A percentile compares a stretch with the other conserved stretches of the same genome.
Conservation (phyloP, 2,888 invertebrate species). For the Ornithoptera priamus region DNA sequence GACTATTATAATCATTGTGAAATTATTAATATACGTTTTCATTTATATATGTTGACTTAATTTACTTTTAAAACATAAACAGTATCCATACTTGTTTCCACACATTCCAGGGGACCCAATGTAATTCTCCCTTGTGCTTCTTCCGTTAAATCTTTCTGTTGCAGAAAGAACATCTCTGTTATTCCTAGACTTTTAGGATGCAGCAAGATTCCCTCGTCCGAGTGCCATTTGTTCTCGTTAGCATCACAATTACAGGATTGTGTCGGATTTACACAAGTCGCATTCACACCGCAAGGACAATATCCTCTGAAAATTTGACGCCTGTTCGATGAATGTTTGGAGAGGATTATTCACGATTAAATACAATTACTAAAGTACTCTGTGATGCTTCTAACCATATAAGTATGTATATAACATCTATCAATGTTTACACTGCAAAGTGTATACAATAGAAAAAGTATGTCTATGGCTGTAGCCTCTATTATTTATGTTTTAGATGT, state of each 20-base stretch:
- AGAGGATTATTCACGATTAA: slow-evolving; percentile 14
- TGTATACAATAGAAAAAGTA: too few relatives aligned
- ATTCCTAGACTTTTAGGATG: slow-evolving; percentile 91
- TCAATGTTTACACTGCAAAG: too few relatives aligned
- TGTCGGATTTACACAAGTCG: slow-evolving; percentile 89
- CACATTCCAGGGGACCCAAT: slow-evolving; percentile 94
- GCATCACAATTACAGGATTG: slow-evolving; percentile 96
- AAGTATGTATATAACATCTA: too few relatives aligned
- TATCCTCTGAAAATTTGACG: slow-evolving; percentile 79
- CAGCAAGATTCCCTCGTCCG: slow-evolving; percentile 92
- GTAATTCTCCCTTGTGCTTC: slow-evolving; percentile 93
- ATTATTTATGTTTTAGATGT: too few relatives aligned
- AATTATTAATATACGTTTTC: background rate
- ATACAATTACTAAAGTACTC: background rate
- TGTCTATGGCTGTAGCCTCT: too few relatives aligned
- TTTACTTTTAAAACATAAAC: background rate
- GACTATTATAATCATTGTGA: background rate
- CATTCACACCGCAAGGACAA: slow-evolving; percentile 87
- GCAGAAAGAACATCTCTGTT: slow-evolving; percentile 93
- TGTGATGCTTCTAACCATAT: background rate
- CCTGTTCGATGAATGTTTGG: slow-evolving; percentile 29
- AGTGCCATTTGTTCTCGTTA: slow-evolving; percentile 91
- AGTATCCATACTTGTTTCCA: slow-evolving; percentile 91
- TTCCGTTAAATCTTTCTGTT: slow-evolving; percentile 89
- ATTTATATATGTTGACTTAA: too few relatives aligned